These are phyloP conservation scores for Armadillidium nasatum DNA, from an alignment of 1,140 invertebrate genomes.

Conservation along the genomic window DNA sequence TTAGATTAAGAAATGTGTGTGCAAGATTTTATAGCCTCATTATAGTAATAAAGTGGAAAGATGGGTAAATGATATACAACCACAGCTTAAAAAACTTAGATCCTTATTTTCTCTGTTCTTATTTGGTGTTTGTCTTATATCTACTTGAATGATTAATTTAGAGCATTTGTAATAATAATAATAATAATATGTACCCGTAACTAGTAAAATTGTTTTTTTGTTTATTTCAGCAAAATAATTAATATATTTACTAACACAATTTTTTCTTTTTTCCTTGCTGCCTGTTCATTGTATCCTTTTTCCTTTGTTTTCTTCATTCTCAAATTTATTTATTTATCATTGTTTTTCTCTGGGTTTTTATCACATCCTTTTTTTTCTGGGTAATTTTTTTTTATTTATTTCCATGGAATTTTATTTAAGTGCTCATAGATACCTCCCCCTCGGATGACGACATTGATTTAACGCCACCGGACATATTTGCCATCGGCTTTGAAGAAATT, in stretches of 20 bases:
- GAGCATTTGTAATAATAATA: no score
- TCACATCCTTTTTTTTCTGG: neutral
- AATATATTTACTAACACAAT: neutral
- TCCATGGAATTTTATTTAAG: slow-evolving; percentile 39
- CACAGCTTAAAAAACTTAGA: no score
- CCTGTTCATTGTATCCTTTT: neutral
- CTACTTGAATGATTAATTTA: no score
- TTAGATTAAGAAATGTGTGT: no score
- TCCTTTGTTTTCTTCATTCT: neutral
- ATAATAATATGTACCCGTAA: no score
- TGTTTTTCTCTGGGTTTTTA: neutral
- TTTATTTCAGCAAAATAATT: no score
- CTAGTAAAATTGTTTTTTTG: no score
- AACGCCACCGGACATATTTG: slow-evolving; percentile 76
- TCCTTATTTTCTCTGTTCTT: no score
- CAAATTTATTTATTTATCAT: neutral
- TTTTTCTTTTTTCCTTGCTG: neutral
- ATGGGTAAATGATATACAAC: no score
- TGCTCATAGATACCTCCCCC: slow-evolving; percentile 53
- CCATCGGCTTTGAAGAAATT: slow-evolving; percentile 98
- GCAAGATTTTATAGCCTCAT: no score
- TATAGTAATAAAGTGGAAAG: no score
- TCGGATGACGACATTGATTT: slow-evolving; percentile 48
- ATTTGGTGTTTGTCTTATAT: no score
- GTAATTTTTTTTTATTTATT: neutral